Percentiles rank a stretch among this genome's conserved stretches.
Evolutionary conservation across 2,797 vertebrate genomes (phyloP).

Genomic region (Emys orbicularis): DNA sequence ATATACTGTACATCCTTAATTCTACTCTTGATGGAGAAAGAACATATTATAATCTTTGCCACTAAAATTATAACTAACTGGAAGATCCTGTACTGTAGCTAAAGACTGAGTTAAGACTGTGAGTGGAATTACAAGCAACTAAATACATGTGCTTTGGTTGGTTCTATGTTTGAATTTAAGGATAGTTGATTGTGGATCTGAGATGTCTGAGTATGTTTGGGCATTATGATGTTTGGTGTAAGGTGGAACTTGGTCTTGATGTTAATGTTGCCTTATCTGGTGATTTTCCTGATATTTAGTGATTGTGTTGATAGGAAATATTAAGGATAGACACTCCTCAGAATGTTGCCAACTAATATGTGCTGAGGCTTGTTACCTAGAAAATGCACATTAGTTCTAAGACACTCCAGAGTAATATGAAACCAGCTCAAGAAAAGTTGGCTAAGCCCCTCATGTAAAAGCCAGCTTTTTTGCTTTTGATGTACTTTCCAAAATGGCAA

Average conservation of each 20-base stretch:
- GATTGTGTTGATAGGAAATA: no score
- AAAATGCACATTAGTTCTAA: neutral
- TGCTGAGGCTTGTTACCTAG: neutral
- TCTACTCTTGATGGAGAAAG: neutral
- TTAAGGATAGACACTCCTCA: neutral
- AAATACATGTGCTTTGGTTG: neutral
- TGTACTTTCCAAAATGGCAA: neutral
- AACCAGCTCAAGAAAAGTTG: neutral
- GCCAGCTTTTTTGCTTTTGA: neutral
- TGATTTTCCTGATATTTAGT: neutral
- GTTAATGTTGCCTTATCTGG: neutral
- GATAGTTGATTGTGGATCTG: neutral
- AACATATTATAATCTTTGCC: accelerated
- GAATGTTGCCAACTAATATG: neutral
- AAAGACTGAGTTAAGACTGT: neutral
- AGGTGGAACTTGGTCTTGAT: neutral
- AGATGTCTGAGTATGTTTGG: neutral
- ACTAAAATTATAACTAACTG: neutral
- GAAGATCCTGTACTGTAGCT: neutral
- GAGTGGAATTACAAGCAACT: neutral
- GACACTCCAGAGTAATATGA: neutral
- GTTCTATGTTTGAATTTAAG: neutral
- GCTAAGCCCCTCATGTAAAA: neutral
- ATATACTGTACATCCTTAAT: neutral
- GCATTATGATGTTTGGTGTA: neutral